A percentile compares a stretch with the other conserved stretches of the same genome.
phyloP scores from a whole-genome alignment of 2,888 invertebrate genomes.

The Chouioia cunea region DNA sequence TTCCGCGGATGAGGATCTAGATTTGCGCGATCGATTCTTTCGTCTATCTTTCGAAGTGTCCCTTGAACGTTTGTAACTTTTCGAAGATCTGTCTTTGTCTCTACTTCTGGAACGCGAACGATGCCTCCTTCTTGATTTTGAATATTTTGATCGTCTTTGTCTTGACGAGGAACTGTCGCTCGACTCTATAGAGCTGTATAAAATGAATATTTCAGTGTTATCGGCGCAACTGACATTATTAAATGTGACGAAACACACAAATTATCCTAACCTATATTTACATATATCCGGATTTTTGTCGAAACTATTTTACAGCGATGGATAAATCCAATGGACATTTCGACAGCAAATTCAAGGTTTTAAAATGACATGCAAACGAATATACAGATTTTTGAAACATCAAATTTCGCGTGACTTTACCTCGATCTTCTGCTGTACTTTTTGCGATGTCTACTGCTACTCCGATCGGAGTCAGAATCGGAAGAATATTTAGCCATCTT shows the following conservation, averaged over 20 bases:
- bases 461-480: constrained; percentile 64
- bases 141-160: constrained; percentile 60
- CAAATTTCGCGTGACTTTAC: constrained; percentile 42
- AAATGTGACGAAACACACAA: too few species aligned
- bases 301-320: constrained; percentile 5
- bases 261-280: not conserved
- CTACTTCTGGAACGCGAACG: constrained; percentile 62
- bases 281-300: constrained; percentile 13
- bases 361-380: not conserved
- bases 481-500: constrained; percentile 64
- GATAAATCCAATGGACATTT: not conserved
- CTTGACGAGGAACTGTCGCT: constrained; percentile 61
- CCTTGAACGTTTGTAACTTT: constrained; percentile 58
- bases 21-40: constrained; percentile 56
- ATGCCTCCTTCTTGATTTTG: constrained; percentile 59
- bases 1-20: constrained; percentile 60
- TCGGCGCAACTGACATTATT: too few species aligned
- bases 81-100: constrained; percentile 57
- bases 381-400: not conserved
- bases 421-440: constrained; percentile 59
- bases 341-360: not conserved
- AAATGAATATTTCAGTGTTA: not conserved
- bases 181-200: constrained; percentile 53
- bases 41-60: constrained; percentile 62
- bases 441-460: constrained; percentile 57